Conservation (phyloP, 2,113 vertebrate species). For the Carassius gibelio region DNA sequence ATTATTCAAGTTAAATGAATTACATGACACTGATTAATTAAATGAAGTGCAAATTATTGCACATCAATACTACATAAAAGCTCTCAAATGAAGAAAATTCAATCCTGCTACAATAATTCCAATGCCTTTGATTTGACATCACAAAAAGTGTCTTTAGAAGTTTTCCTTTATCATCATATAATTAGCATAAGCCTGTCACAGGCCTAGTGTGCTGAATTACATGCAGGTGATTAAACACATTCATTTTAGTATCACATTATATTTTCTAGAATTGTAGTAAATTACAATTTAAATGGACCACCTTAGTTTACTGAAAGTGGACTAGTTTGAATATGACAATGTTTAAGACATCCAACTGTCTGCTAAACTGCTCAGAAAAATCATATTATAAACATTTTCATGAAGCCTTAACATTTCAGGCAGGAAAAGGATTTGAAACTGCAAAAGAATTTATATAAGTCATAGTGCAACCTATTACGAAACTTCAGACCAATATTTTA, state of each 20-base stretch:
- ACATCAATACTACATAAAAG: neutral
- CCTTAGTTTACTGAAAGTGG: neutral
- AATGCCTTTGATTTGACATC: neutral
- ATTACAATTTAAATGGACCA: neutral
- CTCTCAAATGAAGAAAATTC: neutral
- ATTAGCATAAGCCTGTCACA: neutral
- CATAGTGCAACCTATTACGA: neutral
- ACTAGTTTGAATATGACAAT: neutral
- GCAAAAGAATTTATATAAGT: neutral
- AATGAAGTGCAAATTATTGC: neutral
- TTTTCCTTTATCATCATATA: constrained; percentile 1
- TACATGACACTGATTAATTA: neutral
- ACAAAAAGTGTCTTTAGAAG: neutral
- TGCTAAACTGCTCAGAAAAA: neutral
- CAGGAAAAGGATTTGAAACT: constrained; percentile 13
- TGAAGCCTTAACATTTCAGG: neutral
- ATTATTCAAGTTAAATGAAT: neutral
- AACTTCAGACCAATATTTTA: neutral
- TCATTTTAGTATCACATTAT: neutral
- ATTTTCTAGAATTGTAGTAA: neutral
- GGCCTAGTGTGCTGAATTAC: neutral
- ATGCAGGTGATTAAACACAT: neutral
- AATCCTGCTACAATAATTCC: neutral
- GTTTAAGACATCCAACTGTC: neutral
- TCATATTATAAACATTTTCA: neutral